Evolutionary conservation across 2,113 vertebrate species (phyloP), one percentile per base, ranked within the genome.

Genomic region (Casuarius casuarius): DNA sequence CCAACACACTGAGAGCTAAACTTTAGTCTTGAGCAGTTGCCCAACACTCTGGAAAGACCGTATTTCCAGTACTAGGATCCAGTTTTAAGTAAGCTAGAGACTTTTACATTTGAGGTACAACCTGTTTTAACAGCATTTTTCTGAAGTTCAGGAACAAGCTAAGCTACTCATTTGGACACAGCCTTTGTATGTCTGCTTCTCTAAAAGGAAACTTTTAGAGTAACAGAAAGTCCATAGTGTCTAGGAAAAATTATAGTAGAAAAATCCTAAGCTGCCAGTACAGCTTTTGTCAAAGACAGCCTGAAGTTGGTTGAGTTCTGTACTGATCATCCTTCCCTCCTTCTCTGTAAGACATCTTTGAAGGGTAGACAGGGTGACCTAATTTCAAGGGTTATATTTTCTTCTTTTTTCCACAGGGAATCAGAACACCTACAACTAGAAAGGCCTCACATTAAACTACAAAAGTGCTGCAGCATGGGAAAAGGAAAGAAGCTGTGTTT

Each of bases 311-410:
- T 33, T 65, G 59, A 80, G 33, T 82, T 86, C 87, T 86, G 29
- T 20, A 59, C 13, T 81, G 54, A 91, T 63, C 65, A 5, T n/a
- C 81, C 91, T 90, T 90, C n/a, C 31, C 29, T 96, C 46, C 12
- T 35, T 79, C 63, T 90, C 89, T n/a, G 25, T 63, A 88, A 94
- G 19, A 63, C 7, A 72, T 48, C 80, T 94, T 61, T 88, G 70
- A 97, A 93, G 40, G 82, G 61, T 23, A 31, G 25, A 81, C 16
- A 67, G 10, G 31, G 51, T 46, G 83, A 73, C 29, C 35, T 4
- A 18, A 40, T 96, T 89, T 92, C 38, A 94, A 84, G n/a, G 16
- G 35, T 84, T 96, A 81, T 82, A 25, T 68, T 86, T 95, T 89
- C 6, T 84, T 94, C 7, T 54, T 94, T 96, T 80, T 68, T 90